These are phyloP conservation scores for Apus apus DNA, from an alignment of 2,113 vertebrate species.

Conservation along the genomic window DNA sequence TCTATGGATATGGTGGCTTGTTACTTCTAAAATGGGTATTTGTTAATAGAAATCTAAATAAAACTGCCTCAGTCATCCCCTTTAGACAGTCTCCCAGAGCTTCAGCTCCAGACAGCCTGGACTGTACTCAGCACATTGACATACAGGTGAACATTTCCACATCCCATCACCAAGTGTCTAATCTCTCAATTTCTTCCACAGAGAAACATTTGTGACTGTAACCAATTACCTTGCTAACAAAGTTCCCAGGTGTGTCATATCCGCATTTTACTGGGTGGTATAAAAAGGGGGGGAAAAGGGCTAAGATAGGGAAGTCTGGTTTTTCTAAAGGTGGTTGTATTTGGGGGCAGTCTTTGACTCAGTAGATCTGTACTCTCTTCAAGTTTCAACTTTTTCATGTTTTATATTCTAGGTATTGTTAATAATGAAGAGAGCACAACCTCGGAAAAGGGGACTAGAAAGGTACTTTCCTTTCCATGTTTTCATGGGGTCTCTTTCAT, in stretches of 20 bases:
- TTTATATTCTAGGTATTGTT: background rate
- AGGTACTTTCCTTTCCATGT: no score
- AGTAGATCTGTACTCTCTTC: background rate
- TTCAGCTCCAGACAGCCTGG: background rate
- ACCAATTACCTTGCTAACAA: background rate
- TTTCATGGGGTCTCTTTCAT: no score
- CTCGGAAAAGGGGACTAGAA: background rate
- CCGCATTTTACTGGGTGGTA: background rate
- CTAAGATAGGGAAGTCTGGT: background rate
- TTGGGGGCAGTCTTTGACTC: background rate
- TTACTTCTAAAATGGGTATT: background rate
- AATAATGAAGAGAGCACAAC: background rate
- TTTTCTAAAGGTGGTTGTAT: background rate
- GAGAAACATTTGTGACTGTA: background rate
- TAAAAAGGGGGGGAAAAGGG: background rate
- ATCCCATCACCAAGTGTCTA: background rate
- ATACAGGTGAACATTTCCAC: background rate
- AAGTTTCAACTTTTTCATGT: background rate
- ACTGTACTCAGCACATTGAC: background rate
- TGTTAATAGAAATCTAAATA: background rate
- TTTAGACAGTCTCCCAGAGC: background rate
- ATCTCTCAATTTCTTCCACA: background rate
- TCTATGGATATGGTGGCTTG: background rate
- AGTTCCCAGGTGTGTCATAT: background rate
- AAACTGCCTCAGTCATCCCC: background rate